Evolutionary conservation across 64 coral and sea anemone genomes (phyloP).

Genomic region (Montipora foliosa): DNA sequence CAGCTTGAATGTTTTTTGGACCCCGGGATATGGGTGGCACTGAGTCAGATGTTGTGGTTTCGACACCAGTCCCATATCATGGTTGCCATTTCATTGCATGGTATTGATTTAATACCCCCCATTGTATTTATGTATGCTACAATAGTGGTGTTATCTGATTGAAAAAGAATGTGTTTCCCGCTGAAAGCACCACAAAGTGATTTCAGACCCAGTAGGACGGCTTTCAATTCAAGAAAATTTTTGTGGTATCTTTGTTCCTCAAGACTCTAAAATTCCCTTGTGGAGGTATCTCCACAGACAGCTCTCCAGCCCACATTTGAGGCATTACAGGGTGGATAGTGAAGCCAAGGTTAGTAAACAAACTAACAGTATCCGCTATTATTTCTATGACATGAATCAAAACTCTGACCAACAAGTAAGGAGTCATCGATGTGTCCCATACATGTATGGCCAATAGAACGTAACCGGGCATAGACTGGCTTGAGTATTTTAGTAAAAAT

Average conservation of each 20-base stretch:
- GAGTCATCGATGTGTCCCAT: no score
- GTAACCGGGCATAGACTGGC: no score
- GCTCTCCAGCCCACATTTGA: slow-evolving; percentile 43
- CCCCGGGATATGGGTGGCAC: slow-evolving; percentile 61
- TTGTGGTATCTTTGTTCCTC: slow-evolving; percentile 16
- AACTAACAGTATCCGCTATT: slow-evolving; percentile 9
- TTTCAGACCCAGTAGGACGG: slow-evolving; percentile 31
- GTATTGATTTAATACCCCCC: slow-evolving; percentile 44
- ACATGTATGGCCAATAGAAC: no score
- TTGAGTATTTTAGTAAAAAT: no score
- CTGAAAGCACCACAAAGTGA: slow-evolving; percentile 35
- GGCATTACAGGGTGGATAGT: slow-evolving; percentile 17
- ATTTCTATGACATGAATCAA: slow-evolving; percentile 1
- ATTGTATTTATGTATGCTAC: slow-evolving; percentile 32
- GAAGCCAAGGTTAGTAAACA: slow-evolving; percentile 36
- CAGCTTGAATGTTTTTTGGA: neutral
- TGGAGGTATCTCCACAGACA: neutral
- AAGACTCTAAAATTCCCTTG: neutral
- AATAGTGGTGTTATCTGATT: slow-evolving; percentile 32
- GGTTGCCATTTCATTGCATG: slow-evolving; percentile 30
- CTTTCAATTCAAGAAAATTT: slow-evolving; percentile 57
- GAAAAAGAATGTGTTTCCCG: slow-evolving; percentile 2
- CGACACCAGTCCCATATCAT: slow-evolving; percentile 31
- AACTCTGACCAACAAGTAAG: neutral
- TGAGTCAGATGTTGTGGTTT: slow-evolving; percentile 46